A percentile compares a stretch with the other conserved stretches of the same genome.
phyloP scores from a whole-genome alignment of 2,797 vertebrate genomes.

The Propithecus deckenii region DNA sequence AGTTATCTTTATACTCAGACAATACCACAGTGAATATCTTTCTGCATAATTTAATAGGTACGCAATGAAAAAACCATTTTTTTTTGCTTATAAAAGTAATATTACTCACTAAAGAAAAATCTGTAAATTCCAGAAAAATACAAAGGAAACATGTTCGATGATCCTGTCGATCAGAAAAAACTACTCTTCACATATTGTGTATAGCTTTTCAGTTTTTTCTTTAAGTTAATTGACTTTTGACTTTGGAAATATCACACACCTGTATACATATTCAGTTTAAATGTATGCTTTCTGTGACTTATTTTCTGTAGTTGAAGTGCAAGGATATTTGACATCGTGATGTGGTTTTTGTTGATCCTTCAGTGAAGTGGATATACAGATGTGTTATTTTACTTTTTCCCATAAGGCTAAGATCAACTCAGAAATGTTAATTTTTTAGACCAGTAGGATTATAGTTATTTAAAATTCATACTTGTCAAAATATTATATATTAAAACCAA shows the following conservation, averaged over 20 bases:
- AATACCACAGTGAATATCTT: not conserved
- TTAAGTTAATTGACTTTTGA: not conserved
- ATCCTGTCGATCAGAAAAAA: not conserved
- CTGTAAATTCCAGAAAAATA: not conserved
- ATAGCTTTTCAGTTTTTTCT: not conserved
- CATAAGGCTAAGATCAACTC: not conserved
- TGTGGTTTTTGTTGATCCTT: not conserved
- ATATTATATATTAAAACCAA: not conserved
- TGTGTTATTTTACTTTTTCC: not conserved
- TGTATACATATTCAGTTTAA: not conserved
- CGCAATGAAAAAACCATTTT: not conserved
- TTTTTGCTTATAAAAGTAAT: not conserved
- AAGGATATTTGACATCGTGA: not conserved
- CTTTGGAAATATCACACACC: not conserved
- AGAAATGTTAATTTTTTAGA: not conserved
- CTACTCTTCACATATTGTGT: not conserved
- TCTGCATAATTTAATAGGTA: not conserved
- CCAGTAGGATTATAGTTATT: not conserved
- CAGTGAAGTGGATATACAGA: too few relatives aligned
- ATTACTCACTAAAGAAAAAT: constrained; percentile 9
- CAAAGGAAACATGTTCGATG: not conserved
- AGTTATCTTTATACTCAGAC: not conserved
- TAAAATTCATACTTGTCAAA: not conserved
- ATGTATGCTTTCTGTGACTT: not conserved
- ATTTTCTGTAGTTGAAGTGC: not conserved